These are phyloP conservation scores for Dicrurus megarhynchus DNA, from an alignment of 2,113 vertebrate genomes.

Conservation along the genomic window DNA sequence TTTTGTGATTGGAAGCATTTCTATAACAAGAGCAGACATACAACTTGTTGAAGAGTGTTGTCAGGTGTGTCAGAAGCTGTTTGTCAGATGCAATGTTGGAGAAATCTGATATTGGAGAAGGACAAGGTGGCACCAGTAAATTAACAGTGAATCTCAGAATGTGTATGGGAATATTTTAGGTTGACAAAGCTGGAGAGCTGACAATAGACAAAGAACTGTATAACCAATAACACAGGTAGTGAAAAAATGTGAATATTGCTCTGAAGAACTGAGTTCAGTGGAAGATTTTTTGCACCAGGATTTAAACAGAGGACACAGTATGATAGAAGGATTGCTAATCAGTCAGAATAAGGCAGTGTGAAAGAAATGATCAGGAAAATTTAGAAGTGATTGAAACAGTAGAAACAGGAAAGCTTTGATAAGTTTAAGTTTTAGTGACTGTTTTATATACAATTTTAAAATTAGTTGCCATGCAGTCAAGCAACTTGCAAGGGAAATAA, in stretches of 20 bases:
- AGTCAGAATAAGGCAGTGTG: not conserved
- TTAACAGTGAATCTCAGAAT: not conserved
- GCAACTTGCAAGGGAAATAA: not conserved
- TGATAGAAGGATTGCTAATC: not conserved
- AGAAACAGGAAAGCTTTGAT: not conserved
- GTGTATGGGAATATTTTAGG: not conserved
- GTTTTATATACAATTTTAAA: not conserved
- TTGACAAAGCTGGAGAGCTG: not conserved
- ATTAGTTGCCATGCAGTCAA: not conserved
- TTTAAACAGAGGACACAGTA: not conserved
- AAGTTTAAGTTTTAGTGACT: not conserved
- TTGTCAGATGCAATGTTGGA: not conserved
- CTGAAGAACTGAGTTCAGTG: not conserved
- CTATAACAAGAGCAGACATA: not conserved
- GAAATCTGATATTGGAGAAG: not conserved
- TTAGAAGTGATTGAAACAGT: conserved; percentile 19
- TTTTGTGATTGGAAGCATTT: not conserved
- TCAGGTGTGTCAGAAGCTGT: not conserved
- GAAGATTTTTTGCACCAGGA: not conserved
- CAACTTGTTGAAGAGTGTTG: not conserved
- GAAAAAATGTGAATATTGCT: not conserved
- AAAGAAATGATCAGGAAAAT: conserved; percentile 27
- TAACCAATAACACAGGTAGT: not conserved
- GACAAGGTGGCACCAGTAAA: not conserved
- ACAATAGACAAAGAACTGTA: not conserved